A percentile compares a stretch with the other conserved stretches of the same genome.
phyloP scores from a whole-genome alignment of 2,888 invertebrate species.

The Mesoligia furuncula region DNA sequence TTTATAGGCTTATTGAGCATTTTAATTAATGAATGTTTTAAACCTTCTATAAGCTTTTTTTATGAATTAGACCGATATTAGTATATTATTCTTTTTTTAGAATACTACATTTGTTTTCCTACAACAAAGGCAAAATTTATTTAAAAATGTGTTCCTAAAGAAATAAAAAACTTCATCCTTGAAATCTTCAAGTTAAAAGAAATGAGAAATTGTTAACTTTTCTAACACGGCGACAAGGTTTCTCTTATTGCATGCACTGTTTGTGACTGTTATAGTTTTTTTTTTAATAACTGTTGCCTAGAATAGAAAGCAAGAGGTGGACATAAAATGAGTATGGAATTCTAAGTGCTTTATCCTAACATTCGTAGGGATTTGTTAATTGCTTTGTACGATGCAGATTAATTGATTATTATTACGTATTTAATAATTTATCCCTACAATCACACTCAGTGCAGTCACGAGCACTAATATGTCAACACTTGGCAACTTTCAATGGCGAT shows the following conservation, averaged over 20 bases:
- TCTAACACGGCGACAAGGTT: background rate
- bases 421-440: background rate
- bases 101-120: background rate
- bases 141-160: background rate
- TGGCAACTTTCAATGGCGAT: too few relatives aligned
- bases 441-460: background rate
- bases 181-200: background rate
- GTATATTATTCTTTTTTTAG: too few relatives aligned
- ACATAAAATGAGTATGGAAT: background rate
- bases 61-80: background rate
- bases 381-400: background rate
- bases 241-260: constrained; percentile 19
- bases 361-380: background rate
- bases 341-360: background rate
- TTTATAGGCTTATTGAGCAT: background rate
- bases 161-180: background rate
- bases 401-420: too few relatives aligned
- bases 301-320: background rate
- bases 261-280: background rate
- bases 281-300: background rate
- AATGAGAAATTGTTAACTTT: constrained; percentile 14
- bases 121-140: background rate
- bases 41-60: background rate
- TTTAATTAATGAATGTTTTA: background rate
- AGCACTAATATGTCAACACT: too few relatives aligned